phyloP scores from a whole-genome alignment of 2,113 vertebrate genomes.

The Crotophaga sulcirostris region DNA sequence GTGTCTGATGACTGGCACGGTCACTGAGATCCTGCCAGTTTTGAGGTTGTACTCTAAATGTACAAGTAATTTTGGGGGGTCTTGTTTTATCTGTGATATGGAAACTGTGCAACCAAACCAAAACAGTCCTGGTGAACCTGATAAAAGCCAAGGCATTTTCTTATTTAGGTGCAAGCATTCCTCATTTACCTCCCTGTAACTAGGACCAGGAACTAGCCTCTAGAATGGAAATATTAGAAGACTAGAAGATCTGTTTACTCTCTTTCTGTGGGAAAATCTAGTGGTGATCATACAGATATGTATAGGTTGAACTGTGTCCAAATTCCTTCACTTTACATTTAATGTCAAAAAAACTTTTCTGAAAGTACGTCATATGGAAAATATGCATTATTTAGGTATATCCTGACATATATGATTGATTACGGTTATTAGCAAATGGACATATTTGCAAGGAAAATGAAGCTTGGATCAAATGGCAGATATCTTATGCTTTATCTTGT shows the following conservation, averaged over 20 bases:
- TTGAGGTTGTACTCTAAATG: background rate
- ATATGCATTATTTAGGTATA: slow-evolving; percentile 24
- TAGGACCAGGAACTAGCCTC: background rate
- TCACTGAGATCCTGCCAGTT: background rate
- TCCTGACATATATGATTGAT: background rate
- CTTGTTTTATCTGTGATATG: background rate
- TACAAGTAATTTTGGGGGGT: background rate
- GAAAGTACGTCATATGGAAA: slow-evolving; percentile 20
- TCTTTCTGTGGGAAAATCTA: background rate
- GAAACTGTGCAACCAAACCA: background rate
- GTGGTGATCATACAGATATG: background rate
- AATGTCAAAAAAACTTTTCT: background rate
- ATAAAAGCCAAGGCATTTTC: background rate
- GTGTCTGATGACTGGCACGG: background rate
- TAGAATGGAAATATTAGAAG: background rate
- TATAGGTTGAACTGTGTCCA: background rate
- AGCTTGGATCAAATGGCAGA: background rate
- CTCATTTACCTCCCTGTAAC: background rate
- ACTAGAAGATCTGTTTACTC: background rate
- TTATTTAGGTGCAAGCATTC: background rate
- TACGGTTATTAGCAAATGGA: background rate
- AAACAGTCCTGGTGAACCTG: background rate
- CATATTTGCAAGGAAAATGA: background rate
- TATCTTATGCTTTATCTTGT: background rate
- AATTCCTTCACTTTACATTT: slow-evolving; percentile 11